Evolutionary conservation across 1,140 invertebrate genomes (phyloP).

Genomic region (Battus philenor): DNA sequence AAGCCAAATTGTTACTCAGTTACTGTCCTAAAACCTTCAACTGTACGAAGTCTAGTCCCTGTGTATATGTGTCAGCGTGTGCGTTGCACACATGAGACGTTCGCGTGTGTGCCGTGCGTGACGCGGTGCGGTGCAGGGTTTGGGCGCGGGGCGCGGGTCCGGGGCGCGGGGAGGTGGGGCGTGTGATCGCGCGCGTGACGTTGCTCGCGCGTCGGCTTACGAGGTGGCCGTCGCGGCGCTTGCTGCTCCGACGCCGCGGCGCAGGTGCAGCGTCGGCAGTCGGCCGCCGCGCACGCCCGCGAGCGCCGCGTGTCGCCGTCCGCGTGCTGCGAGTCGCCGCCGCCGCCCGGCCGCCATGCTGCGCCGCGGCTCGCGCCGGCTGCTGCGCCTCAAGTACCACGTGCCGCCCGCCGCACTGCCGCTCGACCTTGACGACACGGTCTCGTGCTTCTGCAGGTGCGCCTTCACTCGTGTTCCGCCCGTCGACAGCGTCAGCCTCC

Average conservation of each 20-base stretch:
- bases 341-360: conserved; percentile 63
- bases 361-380: conserved; percentile 52
- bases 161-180: too few species aligned
- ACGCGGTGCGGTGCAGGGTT: too few species aligned
- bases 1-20: too few species aligned
- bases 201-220: not conserved
- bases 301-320: conserved; percentile 35
- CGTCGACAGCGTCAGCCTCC: conserved; percentile 2
- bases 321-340: too few species aligned
- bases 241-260: conserved; percentile 32
- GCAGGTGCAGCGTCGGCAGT: conserved; percentile 32
- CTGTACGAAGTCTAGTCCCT: too few species aligned
- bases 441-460: conserved; percentile 86
- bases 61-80: too few species aligned
- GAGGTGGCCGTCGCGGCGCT: conserved; percentile 19
- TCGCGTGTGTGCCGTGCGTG: too few species aligned
- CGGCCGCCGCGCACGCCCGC: conserved; percentile 24
- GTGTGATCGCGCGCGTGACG: conserved; percentile 9
- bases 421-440: conserved; percentile 82
- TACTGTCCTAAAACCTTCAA: too few species aligned
- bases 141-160: too few species aligned
- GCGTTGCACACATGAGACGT: too few species aligned
- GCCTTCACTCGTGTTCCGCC: conserved; percentile 1
- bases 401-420: conserved; percentile 52
- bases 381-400: conserved; percentile 71